Base-by-base conservation (phyloP, 2,113 vertebrate genomes). In the Cyanistes caeruleus region DNA sequence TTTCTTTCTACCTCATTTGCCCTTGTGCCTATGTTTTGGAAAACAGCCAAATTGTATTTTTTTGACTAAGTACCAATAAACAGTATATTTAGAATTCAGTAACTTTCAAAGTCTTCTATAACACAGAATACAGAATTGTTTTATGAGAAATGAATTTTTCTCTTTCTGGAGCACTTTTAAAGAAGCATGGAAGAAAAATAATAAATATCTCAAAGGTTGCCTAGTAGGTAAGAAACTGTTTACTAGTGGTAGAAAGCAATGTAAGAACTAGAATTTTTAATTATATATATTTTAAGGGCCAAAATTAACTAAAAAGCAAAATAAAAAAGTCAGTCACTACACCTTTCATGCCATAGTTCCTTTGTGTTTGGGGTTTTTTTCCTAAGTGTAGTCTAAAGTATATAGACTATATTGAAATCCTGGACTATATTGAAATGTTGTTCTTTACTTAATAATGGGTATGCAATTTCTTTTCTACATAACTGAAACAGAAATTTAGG, bases 291-390 rank as follows among this genome's bases (percentile, higher is more conserved):
- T 1, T 60, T 37, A 86, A 75, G 7, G 4, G 4, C 5, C 10
- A 35, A 44, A 3, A 55, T n/a, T 41, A 74, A 37, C 2, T 41
- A n/a, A 73, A 85, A 85, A 31, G 2, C 1, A 68, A 44, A 78
- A 60, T 0, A 25, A 77, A 80, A 4, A 1, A n/a, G 44, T 49
- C 46, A 52, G 12, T 51, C 8, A 0, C 7, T 59, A 9, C 10
- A 46, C 1, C 2, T 74, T 64, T 64, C 24, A 46, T 30, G 16
- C 3, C 23, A 20, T 65, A 31, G 25, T 0, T 19, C 9, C 5
- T 59, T 33, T 35, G 25, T 6, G 1, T 1, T 56, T 25, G 11
- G 9, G 1, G 0, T 12, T 51, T 51, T 39, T 51, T 13, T 19
- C 3, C 21, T 25, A 56, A 44, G 8, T 49, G 4, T 10, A 55